Percentiles rank a stretch among this genome's conserved stretches.
Conservation (phyloP, 2,797 vertebrate species). For the Hoplostethus mediterraneus region DNA sequence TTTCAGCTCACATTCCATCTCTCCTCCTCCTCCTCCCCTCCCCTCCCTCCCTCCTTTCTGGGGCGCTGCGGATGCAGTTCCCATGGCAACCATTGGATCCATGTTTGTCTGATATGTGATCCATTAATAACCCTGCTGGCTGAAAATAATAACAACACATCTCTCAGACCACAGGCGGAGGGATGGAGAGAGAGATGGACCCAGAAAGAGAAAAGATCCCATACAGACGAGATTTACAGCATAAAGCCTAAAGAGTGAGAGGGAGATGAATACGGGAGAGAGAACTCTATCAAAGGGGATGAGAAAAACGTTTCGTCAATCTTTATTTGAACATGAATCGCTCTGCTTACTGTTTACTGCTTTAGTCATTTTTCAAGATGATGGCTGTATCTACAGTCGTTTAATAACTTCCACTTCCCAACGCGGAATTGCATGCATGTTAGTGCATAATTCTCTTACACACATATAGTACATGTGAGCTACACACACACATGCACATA, state of each 20-base stretch:
- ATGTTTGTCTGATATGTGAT: slow-evolving; percentile 81
- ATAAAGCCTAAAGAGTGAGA: not conserved
- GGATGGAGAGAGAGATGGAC: slow-evolving; percentile 22
- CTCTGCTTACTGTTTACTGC: not conserved
- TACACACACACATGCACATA: not conserved
- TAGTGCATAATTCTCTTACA: slow-evolving; percentile 15
- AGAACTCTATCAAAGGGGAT: not conserved
- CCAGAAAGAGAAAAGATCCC: not conserved
- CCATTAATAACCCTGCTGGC: slow-evolving; percentile 81
- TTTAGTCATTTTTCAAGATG: slow-evolving; percentile 9
- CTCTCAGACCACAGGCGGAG: slow-evolving; percentile 51
- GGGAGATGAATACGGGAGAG: not conserved
- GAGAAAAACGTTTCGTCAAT: not conserved
- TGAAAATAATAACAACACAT: slow-evolving; percentile 75
- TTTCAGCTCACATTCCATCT: slow-evolving; percentile 61
- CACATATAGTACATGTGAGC: not conserved
- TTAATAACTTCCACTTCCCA: slow-evolving; percentile 39
- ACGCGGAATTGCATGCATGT: slow-evolving; percentile 3
- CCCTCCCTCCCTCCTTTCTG: slow-evolving; percentile 53
- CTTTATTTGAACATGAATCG: not conserved
- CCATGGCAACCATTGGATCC: slow-evolving; percentile 85
- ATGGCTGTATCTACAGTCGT: slow-evolving; percentile 22
- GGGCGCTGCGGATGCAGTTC: slow-evolving; percentile 86
- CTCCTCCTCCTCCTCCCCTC: not conserved
- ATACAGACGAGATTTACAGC: not conserved